phyloP scores from a whole-genome alignment of 2,888 invertebrate genomes.

The Stenichneumon culpator region DNA sequence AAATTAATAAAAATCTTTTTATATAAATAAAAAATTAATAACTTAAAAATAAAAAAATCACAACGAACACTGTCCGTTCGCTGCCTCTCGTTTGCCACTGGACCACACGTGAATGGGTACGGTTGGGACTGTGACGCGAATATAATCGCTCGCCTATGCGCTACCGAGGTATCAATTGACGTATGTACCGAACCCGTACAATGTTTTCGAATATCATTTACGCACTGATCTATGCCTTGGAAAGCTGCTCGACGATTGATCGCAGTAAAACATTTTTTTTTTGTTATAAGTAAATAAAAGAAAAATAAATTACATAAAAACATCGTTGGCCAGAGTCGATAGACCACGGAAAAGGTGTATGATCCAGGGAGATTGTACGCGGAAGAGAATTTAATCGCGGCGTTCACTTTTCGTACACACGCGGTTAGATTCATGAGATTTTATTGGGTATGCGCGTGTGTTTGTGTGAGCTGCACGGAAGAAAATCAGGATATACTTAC shows the following conservation, averaged over 20 bases:
- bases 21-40: too few species aligned
- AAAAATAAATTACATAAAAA: conserved; percentile 6
- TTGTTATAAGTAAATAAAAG: not conserved
- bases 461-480: conserved; percentile 16
- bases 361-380: conserved; percentile 33
- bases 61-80: too few species aligned
- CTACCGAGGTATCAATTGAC: too few species aligned
- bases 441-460: not conserved
- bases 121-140: conserved; percentile 6
- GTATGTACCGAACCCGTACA: conserved; percentile 1
- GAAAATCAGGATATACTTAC: conserved; percentile 68
- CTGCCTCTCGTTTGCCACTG: conserved; percentile 31
- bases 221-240: not conserved
- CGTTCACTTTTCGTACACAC: conserved; percentile 35
- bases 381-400: conserved; percentile 52
- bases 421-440: conserved; percentile 15
- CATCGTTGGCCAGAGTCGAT: conserved; percentile 32
- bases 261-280: conserved; percentile 9
- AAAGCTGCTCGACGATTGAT: conserved; percentile 16
- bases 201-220: conserved; percentile 12
- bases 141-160: conserved; percentile 10
- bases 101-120: conserved; percentile 4
- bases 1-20: too few species aligned
- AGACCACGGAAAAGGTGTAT: conserved; percentile 48
- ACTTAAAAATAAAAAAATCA: too few species aligned